Evolutionary conservation across 2,888 invertebrate genomes (phyloP).

Genomic region (Agonopterix heracliana): DNA sequence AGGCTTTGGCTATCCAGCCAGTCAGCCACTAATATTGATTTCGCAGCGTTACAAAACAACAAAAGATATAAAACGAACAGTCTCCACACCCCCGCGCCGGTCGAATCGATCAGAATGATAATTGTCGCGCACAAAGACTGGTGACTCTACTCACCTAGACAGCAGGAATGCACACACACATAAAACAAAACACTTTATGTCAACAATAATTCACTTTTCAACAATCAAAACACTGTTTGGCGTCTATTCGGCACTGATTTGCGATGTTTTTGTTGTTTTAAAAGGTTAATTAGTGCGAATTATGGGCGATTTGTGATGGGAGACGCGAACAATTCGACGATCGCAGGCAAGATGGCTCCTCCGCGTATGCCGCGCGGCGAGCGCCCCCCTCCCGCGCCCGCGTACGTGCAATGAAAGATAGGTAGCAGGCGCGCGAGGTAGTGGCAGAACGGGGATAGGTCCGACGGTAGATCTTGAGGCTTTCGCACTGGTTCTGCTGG

Average conservation of each 20-base stretch:
- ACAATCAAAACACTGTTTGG: slow-evolving; percentile 16
- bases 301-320: slow-evolving; percentile 59
- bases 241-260: slow-evolving; percentile 27
- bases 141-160: slow-evolving; percentile 67
- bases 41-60: slow-evolving; percentile 69
- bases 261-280: slow-evolving; percentile 40
- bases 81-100: slow-evolving; percentile 65
- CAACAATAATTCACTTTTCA: slow-evolving; percentile 40
- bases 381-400: slow-evolving; percentile 58
- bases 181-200: slow-evolving; percentile 49
- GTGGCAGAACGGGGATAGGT: slow-evolving; percentile 35
- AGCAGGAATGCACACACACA: slow-evolving; percentile 65
- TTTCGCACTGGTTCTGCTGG: neutral
- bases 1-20: slow-evolving; percentile 14
- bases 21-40: slow-evolving; percentile 67
- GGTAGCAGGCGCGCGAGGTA: slow-evolving; percentile 56
- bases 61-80: slow-evolving; percentile 72
- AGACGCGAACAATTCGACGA: slow-evolving; percentile 71
- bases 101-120: slow-evolving; percentile 67
- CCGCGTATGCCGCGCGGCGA: slow-evolving; percentile 60
- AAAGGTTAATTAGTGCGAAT: slow-evolving; percentile 69
- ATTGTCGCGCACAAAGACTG: slow-evolving; percentile 74
- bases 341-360: slow-evolving; percentile 72
- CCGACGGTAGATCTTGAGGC: slow-evolving; percentile 31
- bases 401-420: slow-evolving; percentile 77